Evolutionary conservation across 2,888 invertebrate genomes (phyloP).

Genomic region (Ceramica pisi): DNA sequence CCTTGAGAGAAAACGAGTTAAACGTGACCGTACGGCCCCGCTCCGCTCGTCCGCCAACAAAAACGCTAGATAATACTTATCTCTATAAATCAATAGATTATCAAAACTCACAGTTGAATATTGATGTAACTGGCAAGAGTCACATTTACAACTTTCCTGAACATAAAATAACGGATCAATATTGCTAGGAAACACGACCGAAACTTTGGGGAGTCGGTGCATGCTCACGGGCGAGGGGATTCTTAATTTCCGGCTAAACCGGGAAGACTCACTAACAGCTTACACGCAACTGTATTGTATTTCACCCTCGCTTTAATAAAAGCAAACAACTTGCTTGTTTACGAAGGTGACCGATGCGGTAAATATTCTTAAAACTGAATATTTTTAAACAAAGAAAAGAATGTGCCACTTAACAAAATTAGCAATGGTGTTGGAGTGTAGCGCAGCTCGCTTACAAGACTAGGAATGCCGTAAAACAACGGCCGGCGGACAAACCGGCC

Average conservation of each 20-base stretch:
- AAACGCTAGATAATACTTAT: conserved; percentile 60
- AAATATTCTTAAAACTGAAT: conserved; percentile 41
- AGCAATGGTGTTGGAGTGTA: conserved; percentile 66
- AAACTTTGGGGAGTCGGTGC: conserved; percentile 77
- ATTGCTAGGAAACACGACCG: conserved; percentile 85
- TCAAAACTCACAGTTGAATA: conserved; percentile 34
- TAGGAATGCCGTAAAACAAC: conserved; percentile 86
- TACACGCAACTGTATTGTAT: conserved; percentile 67
- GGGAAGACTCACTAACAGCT: conserved; percentile 76
- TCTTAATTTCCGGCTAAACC: conserved; percentile 85
- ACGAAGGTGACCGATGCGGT: background rate
- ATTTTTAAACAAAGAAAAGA: conserved; percentile 60
- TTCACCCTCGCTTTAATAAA: conserved; percentile 58
- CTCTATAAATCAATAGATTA: conserved; percentile 50
- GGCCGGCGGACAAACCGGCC: conserved; percentile 84
- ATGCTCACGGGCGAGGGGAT: conserved; percentile 76
- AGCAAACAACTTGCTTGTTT: conserved; percentile 9
- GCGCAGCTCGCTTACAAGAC: conserved; percentile 71
- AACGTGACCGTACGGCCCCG: conserved; percentile 65
- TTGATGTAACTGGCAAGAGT: conserved; percentile 27
- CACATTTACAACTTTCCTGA: conserved; percentile 16
- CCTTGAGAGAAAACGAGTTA: conserved; percentile 63
- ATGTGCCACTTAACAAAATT: conserved; percentile 69
- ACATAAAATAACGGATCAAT: conserved; percentile 77
- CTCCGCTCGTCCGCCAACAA: conserved; percentile 39